Percentiles rank a stretch among this genome's conserved stretches.
These are phyloP conservation scores for Onchidella celtica DNA, from an alignment of 2,888 invertebrate species.

Conservation along the genomic window DNA sequence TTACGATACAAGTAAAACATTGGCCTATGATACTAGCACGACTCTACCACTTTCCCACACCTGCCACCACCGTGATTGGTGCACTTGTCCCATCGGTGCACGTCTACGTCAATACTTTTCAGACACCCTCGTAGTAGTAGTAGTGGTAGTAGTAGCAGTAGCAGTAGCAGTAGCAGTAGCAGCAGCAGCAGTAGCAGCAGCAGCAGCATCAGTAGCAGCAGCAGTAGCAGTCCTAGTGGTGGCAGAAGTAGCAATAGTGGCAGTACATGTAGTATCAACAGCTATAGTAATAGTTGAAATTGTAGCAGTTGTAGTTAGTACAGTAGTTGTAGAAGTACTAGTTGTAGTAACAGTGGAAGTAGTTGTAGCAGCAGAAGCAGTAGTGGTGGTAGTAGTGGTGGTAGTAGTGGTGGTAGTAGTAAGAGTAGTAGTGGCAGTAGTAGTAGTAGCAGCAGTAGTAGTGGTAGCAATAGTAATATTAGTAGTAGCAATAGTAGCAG, in stretches of 20 bases:
- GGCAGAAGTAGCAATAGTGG: conserved; percentile 2
- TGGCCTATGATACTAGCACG: too few species aligned
- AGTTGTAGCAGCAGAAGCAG: too few species aligned
- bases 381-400: neutral
- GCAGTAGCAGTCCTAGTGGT: neutral
- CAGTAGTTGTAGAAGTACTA: neutral
- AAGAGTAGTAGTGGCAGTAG: too few species aligned
- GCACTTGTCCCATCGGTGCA: neutral
- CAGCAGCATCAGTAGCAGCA: conserved; percentile 11
- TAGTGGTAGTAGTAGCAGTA: neutral
- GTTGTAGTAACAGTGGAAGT: too few species aligned
- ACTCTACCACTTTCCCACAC: too few species aligned
- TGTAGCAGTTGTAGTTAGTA: neutral
- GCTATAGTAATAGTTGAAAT: neutral
- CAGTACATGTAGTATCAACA: neutral
- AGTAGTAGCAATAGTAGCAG: too few species aligned
- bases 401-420: conserved; percentile 6
- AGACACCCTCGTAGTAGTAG: neutral
- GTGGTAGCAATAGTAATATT: too few species aligned
- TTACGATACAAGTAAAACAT: too few species aligned
- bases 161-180: neutral
- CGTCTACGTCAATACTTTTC: neutral
- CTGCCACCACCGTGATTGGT: neutral
- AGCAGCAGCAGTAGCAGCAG: conserved; percentile 12
- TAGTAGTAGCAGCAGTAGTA: too few species aligned